Conservation (phyloP, 2,888 invertebrate species). For the Cerastis leucographa region DNA sequence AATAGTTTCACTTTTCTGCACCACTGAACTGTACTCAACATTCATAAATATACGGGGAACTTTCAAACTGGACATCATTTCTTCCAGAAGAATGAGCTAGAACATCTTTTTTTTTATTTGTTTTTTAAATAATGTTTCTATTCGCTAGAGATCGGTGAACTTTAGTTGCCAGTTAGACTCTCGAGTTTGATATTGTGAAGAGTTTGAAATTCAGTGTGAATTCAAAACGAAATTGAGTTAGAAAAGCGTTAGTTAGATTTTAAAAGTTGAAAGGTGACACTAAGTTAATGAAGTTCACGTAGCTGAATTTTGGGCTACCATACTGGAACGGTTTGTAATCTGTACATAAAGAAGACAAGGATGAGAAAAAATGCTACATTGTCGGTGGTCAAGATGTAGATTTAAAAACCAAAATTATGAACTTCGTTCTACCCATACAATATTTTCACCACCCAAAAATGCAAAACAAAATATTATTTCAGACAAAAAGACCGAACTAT, state of each 20-base stretch:
- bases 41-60: slow-evolving; percentile 85
- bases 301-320: neutral
- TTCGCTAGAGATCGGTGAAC: slow-evolving; percentile 15
- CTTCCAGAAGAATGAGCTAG: slow-evolving; percentile 73
- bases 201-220: neutral
- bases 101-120: slow-evolving; percentile 64
- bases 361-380: neutral
- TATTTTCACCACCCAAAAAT: neutral
- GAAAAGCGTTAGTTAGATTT: neutral
- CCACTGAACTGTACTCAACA: slow-evolving; percentile 83
- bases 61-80: slow-evolving; percentile 85
- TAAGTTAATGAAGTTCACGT: neutral
- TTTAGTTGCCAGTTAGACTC: neutral
- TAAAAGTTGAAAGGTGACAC: neutral
- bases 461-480: neutral
- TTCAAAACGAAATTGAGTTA: neutral
- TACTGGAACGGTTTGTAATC: neutral
- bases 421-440: neutral
- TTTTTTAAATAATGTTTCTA: slow-evolving; percentile 24
- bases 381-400: neutral
- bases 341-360: neutral
- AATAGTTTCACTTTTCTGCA: slow-evolving; percentile 89
- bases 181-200: neutral
- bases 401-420: neutral
- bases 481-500: slow-evolving; percentile 30